Percentiles rank a stretch among this genome's conserved stretches.
These are phyloP conservation scores for Mohoua ochrocephala DNA, from an alignment of 2,113 vertebrate species.

Conservation along the genomic window DNA sequence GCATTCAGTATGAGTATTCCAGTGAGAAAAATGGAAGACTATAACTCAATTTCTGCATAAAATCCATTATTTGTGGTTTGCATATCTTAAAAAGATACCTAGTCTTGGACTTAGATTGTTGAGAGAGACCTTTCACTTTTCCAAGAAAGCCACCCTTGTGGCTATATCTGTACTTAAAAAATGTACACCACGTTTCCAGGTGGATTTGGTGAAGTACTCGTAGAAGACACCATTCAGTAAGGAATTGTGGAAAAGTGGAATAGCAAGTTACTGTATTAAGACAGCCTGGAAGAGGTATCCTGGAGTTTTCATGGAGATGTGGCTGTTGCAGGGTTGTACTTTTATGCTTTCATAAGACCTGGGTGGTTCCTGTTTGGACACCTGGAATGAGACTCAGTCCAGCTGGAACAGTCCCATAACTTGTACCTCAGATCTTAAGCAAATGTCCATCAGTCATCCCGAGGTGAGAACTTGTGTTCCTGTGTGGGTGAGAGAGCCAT, in stretches of 20 bases:
- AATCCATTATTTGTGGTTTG: neutral
- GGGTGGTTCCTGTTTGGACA: neutral
- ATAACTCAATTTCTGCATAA: neutral
- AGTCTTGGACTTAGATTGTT: neutral
- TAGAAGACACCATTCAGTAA: neutral
- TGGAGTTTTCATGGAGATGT: neutral
- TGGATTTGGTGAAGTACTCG: neutral
- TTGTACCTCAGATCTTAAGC: neutral
- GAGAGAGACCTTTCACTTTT: neutral
- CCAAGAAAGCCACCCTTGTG: neutral
- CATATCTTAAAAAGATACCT: neutral
- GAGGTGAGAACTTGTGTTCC: neutral
- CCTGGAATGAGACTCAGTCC: neutral
- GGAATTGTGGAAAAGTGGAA: neutral
- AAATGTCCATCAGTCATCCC: neutral
- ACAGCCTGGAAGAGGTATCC: neutral
- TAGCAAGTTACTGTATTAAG: neutral
- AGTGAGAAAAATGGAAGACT: neutral
- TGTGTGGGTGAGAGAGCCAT: neutral
- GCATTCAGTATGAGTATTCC: neutral
- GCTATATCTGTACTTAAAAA: neutral
- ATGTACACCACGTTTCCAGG: neutral
- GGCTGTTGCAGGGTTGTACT: neutral
- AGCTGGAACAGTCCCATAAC: neutral
- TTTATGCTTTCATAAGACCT: neutral